Evolutionary conservation across 2,888 invertebrate species (phyloP), one percentile per base, ranked within the genome.

Genomic region (Priocnemis perturbator): DNA sequence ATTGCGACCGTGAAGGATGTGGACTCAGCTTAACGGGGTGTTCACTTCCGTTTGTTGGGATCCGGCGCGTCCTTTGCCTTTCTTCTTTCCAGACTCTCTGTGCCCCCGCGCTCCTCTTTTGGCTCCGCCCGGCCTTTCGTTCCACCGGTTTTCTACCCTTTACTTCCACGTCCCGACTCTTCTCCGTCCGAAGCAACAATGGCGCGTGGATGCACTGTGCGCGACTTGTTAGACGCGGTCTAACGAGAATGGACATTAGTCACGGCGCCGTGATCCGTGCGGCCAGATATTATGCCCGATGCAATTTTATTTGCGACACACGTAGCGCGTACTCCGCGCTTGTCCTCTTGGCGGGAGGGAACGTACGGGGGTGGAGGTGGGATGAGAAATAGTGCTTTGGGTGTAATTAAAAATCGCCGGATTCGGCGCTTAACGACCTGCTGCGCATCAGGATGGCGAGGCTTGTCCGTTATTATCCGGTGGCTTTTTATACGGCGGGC

Each of bases 221-320:
- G 75, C 69, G 74, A 71, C 69, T 66, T 59, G 62, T 1, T 17
- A 17, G 73, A 71, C 71, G 61, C 55, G 64, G 65, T 78, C 76
- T 78, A 79, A 79, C 75, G 79, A 75, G 79, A 61, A 69, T 52
- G 55, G 66, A 69, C 77, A 71, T 79, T 79, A 71, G 73, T 73
- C 78, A n/a, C n/a, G n/a, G n/a, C n/a, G n/a, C n/a, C 71, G 66
- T 70, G 70, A 71, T 60, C 20, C 21, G 70, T 62, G 73, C 66
- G 65, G 37, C 2, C 26, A 26, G 73, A 77, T 75, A 75, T 78
- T 74, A 71, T 71, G 77, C 75, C 69, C 59, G 69, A 71, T 77
- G 77, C 65, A 20, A 57, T 57, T 66, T 66, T 61, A 66, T 62
- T 69, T 60, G 57, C 52, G 57, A 11, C 9, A 57, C 9, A 57